Evolutionary conservation across 2,797 vertebrate species (phyloP), one percentile per base, ranked within the genome.

Genomic region (Gymnoscopelus braueri): DNA sequence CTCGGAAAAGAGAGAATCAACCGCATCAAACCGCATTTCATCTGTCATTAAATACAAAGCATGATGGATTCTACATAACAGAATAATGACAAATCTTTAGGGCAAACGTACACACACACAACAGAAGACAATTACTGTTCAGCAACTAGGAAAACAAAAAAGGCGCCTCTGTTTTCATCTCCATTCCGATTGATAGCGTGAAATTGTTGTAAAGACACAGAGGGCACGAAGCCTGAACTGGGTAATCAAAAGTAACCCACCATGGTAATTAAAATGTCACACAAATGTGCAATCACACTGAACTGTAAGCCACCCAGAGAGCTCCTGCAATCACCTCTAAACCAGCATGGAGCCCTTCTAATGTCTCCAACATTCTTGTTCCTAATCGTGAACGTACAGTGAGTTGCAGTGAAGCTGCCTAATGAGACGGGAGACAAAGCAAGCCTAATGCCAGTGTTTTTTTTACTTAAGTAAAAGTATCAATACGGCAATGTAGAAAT

Each of bases 241-340:
- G 60, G 56, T 79, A 89, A 90, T 90, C 79, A 85, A 87, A 90
- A 83, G 77, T 72, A 84, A 88, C 90, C 84, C 64, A 72, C 66
- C 23, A 72, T 80, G 13, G 81, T 91, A 92, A 93, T 92, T 90
- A 93, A 89, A 89, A 90, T 86, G 85, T 91, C 86, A 89, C 73
- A 85, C 71, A 78, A 87, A 83, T 78, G 81, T 63, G 62, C 79
- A 80, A 83, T 83, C 76, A 84, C 75, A 66, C 71, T 72, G 74
- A 87, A 85, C 80, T 78, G 76, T 67, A 65, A 65, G 61, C 64
- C 58, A 49, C 51, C 57, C 61, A 14, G 3, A 69, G 32, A 3
- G 7, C 60, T 63, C 64, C 56, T 3, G 51, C 67, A 83, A 81
- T 81, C 79, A 73, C 75, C 82, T 81, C 72, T 75, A 69, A 82